These are phyloP conservation scores for Lasioglossum lativentre DNA, from an alignment of 2,888 invertebrate genomes.

Conservation along the genomic window DNA sequence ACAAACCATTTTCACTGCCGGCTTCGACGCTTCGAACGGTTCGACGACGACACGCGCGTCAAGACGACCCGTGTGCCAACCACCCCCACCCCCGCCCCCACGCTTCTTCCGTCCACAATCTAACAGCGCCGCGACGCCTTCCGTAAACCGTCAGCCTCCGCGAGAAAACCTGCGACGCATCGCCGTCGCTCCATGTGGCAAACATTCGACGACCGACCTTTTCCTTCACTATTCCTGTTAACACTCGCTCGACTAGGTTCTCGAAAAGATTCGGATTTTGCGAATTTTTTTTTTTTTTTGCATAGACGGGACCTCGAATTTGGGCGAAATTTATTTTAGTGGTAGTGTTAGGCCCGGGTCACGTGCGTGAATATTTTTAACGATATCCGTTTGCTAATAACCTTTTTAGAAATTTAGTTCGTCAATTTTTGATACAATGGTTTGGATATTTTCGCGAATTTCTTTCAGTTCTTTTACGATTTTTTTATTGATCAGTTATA, in stretches of 20 bases:
- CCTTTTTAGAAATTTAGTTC: not conserved
- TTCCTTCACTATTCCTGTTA: not conserved
- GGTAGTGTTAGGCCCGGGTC: not conserved
- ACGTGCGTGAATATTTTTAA: not conserved
- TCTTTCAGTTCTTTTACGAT: too few species aligned
- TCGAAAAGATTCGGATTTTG: not conserved
- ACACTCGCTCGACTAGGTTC: not conserved
- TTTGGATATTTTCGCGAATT: too few species aligned
- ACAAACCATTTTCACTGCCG: slow-evolving; percentile 75
- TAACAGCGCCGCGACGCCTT: slow-evolving; percentile 67
- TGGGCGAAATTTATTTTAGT: not conserved
- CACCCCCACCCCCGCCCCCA: not conserved
- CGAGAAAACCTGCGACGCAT: not conserved
- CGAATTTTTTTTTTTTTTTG: not conserved
- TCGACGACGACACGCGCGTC: slow-evolving; percentile 71
- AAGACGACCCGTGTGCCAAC: slow-evolving; percentile 41
- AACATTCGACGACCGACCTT: not conserved
- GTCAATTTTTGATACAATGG: not conserved
- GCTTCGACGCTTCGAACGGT: slow-evolving; percentile 46
- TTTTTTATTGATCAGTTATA: too few species aligned
- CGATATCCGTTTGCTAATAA: not conserved
- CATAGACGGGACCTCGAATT: not conserved
- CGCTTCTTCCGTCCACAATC: not conserved
- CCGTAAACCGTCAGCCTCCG: slow-evolving; percentile 63
- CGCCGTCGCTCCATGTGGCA: slow-evolving; percentile 25